phyloP scores from a whole-genome alignment of 2,113 vertebrate species.

The cattle (Bos taurus) region DNA sequence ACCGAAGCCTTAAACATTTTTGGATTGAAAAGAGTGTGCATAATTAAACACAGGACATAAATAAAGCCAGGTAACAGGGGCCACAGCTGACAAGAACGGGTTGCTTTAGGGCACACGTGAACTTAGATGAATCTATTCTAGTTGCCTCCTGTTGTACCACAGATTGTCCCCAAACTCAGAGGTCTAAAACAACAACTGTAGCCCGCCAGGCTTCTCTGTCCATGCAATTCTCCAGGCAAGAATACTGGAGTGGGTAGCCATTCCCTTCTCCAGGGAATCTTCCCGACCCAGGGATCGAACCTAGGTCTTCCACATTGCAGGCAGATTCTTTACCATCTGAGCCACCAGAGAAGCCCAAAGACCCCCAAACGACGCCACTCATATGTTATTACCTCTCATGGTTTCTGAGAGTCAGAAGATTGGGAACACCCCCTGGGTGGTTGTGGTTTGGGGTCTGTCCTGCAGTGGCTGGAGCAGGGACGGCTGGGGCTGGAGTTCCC shows the following conservation, averaged over 20 bases:
- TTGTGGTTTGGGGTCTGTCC: background rate
- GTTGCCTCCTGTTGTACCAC: background rate
- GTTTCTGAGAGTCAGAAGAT: background rate
- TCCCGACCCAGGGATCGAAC: background rate
- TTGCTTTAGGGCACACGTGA: background rate
- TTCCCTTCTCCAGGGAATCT: background rate
- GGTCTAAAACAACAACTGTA: background rate
- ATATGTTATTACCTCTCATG: background rate
- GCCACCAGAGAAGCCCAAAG: background rate
- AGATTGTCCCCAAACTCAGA: background rate
- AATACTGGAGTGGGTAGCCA: background rate
- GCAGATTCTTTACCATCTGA: background rate
- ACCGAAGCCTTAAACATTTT: background rate
- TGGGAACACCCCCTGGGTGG: background rate
- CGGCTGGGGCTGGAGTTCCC: background rate
- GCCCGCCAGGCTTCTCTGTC: background rate
- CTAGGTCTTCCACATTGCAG: background rate
- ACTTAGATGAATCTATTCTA: background rate
- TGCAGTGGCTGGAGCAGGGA: background rate
- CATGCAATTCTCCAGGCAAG: background rate
- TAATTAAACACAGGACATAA: background rate
- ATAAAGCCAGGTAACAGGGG: background rate
- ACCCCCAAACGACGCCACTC: background rate
- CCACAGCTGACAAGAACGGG: background rate
- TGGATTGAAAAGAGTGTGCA: background rate